Conservation (phyloP, 2,113 vertebrate genomes). For the Rutilus rutilus region DNA sequence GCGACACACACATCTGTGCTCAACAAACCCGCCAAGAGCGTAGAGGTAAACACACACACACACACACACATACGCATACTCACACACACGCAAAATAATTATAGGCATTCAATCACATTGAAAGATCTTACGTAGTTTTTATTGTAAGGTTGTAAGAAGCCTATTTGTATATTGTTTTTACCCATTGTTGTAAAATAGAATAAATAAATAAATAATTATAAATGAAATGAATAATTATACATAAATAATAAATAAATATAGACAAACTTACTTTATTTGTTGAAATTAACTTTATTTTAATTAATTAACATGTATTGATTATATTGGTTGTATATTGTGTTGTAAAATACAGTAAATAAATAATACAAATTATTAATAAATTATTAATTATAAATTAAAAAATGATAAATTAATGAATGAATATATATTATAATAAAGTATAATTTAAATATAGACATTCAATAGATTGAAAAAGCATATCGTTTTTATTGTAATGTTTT, state of each 20-base stretch:
- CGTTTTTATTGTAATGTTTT: too few relatives aligned
- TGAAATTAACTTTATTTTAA: too few relatives aligned
- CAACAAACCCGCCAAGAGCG: slow-evolving; percentile 1
- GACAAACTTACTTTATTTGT: background rate
- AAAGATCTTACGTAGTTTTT: background rate
- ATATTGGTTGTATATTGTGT: too few relatives aligned
- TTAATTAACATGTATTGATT: too few relatives aligned
- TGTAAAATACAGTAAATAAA: background rate
- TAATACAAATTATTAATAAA: too few relatives aligned
- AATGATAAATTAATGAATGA: too few relatives aligned
- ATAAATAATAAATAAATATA: slow-evolving; percentile 6
- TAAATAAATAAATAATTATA: background rate
- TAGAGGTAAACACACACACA: slow-evolving; percentile 54
- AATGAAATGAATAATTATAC: background rate
- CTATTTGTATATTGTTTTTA: background rate
- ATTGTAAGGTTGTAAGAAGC: background rate
- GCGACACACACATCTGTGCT: background rate
- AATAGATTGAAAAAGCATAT: too few relatives aligned
- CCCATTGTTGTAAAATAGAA: background rate
- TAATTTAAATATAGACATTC: too few relatives aligned
- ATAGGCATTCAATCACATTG: too few relatives aligned
- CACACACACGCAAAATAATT: too few relatives aligned
- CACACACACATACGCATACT: background rate
- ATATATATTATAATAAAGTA: too few relatives aligned
- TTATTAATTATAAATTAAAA: too few relatives aligned